Conservation (phyloP, 2,113 vertebrate genomes). For the Oncorhynchus clarkii region DNA sequence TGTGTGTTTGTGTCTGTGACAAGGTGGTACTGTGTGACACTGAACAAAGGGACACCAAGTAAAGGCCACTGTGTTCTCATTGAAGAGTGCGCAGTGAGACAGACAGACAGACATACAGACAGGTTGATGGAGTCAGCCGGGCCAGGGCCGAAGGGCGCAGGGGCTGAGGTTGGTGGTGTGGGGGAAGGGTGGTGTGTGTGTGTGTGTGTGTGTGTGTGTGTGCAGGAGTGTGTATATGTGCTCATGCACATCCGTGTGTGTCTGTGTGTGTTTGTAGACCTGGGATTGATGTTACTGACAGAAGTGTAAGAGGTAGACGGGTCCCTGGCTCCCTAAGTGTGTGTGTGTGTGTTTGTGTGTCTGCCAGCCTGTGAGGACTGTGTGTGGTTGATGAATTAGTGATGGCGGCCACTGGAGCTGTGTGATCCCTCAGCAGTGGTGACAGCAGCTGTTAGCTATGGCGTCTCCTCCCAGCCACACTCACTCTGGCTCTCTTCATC, state of each 20-base stretch:
- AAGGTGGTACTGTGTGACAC: neutral
- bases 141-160: too few relatives aligned
- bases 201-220: too few relatives aligned
- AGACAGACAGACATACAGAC: too few relatives aligned
- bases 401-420: slow-evolving; percentile 64
- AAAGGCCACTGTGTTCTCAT: too few relatives aligned
- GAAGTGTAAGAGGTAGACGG: neutral
- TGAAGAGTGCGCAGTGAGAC: too few relatives aligned
- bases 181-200: neutral
- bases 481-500: slow-evolving; percentile 68
- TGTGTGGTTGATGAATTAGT: slow-evolving; percentile 63
- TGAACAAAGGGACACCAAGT: too few relatives aligned
- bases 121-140: too few relatives aligned
- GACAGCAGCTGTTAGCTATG: slow-evolving; percentile 72
- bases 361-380: slow-evolving; percentile 15
- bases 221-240: too few relatives aligned
- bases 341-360: neutral
- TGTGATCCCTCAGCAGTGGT: slow-evolving; percentile 71
- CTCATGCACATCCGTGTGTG: neutral
- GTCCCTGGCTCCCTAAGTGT: neutral
- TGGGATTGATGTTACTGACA: neutral
- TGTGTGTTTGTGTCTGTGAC: neutral
- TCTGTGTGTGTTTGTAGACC: neutral
- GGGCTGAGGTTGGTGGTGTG: neutral
- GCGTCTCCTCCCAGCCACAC: slow-evolving; percentile 66